Base-by-base conservation (phyloP, 1,140 invertebrate species). In the Physella acuta region DNA sequence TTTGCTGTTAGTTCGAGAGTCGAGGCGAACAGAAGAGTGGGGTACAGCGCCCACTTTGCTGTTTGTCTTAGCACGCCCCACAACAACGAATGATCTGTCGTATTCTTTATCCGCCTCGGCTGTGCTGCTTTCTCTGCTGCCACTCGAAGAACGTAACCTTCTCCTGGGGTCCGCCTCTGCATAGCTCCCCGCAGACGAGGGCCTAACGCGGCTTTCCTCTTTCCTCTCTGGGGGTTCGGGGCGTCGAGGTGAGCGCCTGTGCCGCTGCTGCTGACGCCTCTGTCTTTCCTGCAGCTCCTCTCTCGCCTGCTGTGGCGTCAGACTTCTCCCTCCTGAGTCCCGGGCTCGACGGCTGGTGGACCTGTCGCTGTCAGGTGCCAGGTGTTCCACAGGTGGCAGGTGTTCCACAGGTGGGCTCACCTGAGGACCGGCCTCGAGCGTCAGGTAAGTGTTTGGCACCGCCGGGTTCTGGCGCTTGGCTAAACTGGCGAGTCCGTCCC, bases 251-350 rank as follows among this genome's bases (percentile, higher is more conserved):
- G n/a, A n/a, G n/a, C n/a, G n/a, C n/a, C 33, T n/a, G 55, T 56
- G 26, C 16, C 16, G 8, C 26, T 8, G 55, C 4, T 56, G 26
- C 17, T 36, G 3, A 36, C 58, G n/a, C n/a, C 53, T 3, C 3
- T 28, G 53, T 1, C 24, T 3, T 56, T 30, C 26, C 1, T 58
- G 30, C 11, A 2, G 24, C 26, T 61, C 59, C 4, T 14, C 59
- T 61, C 39, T 61, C 28, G 59, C 59, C 37, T 61, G 59, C 28
- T 44, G n/a, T 1, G 59, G 59, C 1, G 59, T 61, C 36, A 61
- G 20, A 28, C 59, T 61, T 11, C 59, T 4, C 14, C 59, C 36
- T 1, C 36, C 34, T 11, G 36, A 8, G 2, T 61, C 59, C 28
- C 36, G 33, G 39, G 8, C 8, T 11, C 5, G 26, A 55, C 39